A percentile compares a stretch with the other conserved stretches of the same genome.
phyloP scores from a whole-genome alignment of 2,888 invertebrate species.

The Diarsia rubi region DNA sequence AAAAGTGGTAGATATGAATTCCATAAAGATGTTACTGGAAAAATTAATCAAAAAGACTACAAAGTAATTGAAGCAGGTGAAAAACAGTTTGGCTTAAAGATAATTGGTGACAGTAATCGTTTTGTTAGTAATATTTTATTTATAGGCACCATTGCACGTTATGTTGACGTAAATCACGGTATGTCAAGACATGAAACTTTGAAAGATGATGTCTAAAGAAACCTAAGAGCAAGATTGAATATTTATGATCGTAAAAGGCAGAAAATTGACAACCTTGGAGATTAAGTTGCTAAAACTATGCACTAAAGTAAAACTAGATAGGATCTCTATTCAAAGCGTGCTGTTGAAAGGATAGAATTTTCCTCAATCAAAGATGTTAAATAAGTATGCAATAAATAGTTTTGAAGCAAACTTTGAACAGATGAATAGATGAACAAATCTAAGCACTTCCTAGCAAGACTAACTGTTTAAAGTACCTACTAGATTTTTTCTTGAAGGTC shows the following conservation, averaged over 20 bases:
- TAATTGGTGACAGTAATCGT: conserved; percentile 24
- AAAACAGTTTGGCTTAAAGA: conserved; percentile 2
- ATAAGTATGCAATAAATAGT: neutral
- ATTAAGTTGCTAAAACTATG: neutral
- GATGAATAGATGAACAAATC: neutral
- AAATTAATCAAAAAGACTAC: neutral
- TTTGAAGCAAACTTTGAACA: neutral
- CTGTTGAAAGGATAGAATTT: neutral
- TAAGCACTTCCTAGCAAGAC: neutral
- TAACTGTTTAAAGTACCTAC: neutral
- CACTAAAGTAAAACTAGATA: neutral
- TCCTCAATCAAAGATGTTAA: neutral
- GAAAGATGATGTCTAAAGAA: too few relatives aligned
- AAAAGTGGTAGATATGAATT: conserved; percentile 27
- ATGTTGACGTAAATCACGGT: neutral
- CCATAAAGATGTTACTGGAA: neutral
- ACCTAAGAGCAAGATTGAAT: neutral
- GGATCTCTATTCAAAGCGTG: neutral
- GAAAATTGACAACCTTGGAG: neutral
- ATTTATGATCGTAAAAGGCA: neutral
- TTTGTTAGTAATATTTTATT: neutral
- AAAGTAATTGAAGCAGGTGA: neutral
- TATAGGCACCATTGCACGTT: conserved; percentile 4
- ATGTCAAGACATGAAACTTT: neutral
- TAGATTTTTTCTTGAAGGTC: neutral